Base-by-base conservation (phyloP, 2,797 vertebrate genomes). In the Sebastes iracundus region DNA sequence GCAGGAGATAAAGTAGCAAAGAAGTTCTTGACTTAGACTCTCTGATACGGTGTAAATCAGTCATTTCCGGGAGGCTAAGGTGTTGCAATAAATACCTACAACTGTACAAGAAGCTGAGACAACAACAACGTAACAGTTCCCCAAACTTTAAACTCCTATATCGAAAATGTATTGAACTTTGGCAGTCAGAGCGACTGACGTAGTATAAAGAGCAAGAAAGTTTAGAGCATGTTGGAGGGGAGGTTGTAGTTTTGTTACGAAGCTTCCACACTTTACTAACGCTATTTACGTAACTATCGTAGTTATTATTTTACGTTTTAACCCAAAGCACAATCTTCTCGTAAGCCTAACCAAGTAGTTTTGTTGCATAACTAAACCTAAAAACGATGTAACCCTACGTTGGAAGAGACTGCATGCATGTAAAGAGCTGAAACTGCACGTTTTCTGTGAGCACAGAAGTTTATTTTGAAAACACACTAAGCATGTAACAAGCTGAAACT, bases 211-310 rank as follows among this genome's bases (percentile, higher is more conserved):
- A 59, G 27, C 25, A 5, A 18, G 16, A 61, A 32, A 61, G 28
- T 30, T 32, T 32, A 11, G 27, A 18, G 9, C 7, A 18, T 7
- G 18, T 49, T 49, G 46, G 46, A 46, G 49, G 0, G 49, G 49
- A 52, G 20, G 49, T n/a, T 33, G 18, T 32, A 0, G 12, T 58
- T 25, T 58, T 0, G 12, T 58, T 25, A 25, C 0, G 7, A 0
- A 27, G 14, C 2, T 27, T 58, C 11, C 11, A 23, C n/a, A 25
- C 11, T 23, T 55, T 2, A 59, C 56, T 1, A 49, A 49, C 0
- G 7, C 3, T 2, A 20, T 20, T 49, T 49, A 49, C 7, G 7
- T 49, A 49, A 20, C 42, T 46, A 18, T 0, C 16, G 16, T 46
- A 46, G 0, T 0, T 1, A 46, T 46, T 46, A 46, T 18, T 46